These are phyloP conservation scores for Chloromyia formosa DNA, from an alignment of 2,888 invertebrate species.

Conservation along the genomic window DNA sequence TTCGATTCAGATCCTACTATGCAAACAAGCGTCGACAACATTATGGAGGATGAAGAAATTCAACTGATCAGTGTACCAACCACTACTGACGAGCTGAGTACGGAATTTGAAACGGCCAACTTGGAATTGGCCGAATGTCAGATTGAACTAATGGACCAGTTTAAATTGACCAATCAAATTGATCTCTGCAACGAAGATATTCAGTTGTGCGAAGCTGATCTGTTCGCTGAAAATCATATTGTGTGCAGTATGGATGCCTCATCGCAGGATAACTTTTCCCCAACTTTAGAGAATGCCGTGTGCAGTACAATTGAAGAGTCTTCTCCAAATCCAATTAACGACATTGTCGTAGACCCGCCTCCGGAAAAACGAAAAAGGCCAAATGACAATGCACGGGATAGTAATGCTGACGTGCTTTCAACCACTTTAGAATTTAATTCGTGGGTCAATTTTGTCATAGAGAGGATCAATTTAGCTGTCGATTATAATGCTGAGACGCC, in stretches of 20 bases:
- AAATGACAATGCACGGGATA: background rate
- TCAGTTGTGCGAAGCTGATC: constrained; percentile 49
- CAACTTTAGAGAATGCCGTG: background rate
- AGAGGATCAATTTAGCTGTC: constrained; percentile 79
- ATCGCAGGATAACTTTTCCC: background rate
- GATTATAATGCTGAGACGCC: constrained; percentile 73
- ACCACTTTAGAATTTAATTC: constrained; percentile 67
- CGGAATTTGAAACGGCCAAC: constrained; percentile 52
- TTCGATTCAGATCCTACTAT: constrained; percentile 51
- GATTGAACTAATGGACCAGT: constrained; percentile 62
- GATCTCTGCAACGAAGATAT: constrained; percentile 59
- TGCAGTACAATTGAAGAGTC: background rate
- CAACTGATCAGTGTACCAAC: constrained; percentile 25
- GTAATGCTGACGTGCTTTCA: background rate
- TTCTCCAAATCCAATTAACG: background rate
- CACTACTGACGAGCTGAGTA: constrained; percentile 38
- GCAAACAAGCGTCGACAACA: constrained; percentile 37
- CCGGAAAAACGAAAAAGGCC: background rate
- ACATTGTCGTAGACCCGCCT: background rate
- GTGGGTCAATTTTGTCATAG: constrained; percentile 81
- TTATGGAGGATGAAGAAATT: constrained; percentile 53
- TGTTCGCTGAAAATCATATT: constrained; percentile 56
- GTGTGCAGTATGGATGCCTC: constrained; percentile 11
- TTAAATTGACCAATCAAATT: constrained; percentile 60
- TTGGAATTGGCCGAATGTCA: constrained; percentile 60